Evolutionary conservation across 1,140 invertebrate genomes (phyloP).

Genomic region (Aethina tumida): DNA sequence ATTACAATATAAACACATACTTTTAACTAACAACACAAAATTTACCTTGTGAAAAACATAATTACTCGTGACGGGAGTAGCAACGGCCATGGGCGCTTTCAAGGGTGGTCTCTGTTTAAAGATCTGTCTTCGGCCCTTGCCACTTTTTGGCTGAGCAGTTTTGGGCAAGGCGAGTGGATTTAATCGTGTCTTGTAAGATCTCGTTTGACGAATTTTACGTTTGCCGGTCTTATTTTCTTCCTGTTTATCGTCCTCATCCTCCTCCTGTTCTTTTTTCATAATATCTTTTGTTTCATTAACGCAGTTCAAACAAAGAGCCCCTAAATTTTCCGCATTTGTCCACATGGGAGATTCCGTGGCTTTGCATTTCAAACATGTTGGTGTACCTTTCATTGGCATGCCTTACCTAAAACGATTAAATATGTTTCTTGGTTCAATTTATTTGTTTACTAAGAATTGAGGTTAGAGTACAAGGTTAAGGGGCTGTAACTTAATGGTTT

Average conservation of each 20-base stretch:
- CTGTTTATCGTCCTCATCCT: constrained; percentile 35
- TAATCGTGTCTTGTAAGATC: constrained; percentile 43
- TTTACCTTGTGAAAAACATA: constrained; percentile 72
- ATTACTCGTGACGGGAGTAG: constrained; percentile 69
- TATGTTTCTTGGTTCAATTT: too few relatives aligned
- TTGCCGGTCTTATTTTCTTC: constrained; percentile 29
- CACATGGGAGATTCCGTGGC: constrained; percentile 48
- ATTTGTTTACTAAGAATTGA: too few relatives aligned
- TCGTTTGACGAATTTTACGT: constrained; percentile 45
- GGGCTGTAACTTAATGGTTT: too few relatives aligned
- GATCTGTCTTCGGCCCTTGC: constrained; percentile 63
- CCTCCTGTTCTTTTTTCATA: constrained; percentile 23
- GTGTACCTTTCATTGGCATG: constrained; percentile 56
- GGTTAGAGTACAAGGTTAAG: too few relatives aligned
- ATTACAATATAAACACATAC: constrained; percentile 8
- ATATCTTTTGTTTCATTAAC: constrained; percentile 37
- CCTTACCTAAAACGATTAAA: too few relatives aligned
- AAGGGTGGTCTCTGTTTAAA: constrained; percentile 74
- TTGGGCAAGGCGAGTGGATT: constrained; percentile 35
- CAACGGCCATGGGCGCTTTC: constrained; percentile 69
- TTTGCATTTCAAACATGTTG: constrained; percentile 50
- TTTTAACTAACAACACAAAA: background rate
- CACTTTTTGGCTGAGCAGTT: constrained; percentile 45
- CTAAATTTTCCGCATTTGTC: constrained; percentile 49
- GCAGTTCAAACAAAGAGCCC: constrained; percentile 52